Evolutionary conservation across 2,113 vertebrate species (phyloP).

Genomic region (Setophaga kirtlandii): DNA sequence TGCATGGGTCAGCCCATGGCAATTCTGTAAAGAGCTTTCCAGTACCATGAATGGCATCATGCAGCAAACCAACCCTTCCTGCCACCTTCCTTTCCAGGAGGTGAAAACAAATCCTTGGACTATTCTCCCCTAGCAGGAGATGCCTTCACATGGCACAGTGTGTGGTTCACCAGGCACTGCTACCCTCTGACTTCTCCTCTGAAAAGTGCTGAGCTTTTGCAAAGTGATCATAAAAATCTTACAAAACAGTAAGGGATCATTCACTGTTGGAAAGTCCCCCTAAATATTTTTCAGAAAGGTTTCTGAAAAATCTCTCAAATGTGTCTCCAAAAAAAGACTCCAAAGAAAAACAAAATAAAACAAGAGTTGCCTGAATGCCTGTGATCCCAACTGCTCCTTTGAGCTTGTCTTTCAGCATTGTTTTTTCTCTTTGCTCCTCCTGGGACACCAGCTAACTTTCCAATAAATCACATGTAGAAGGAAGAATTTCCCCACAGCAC

Average conservation of each 20-base stretch:
- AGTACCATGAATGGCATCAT: not conserved
- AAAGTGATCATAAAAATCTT: not conserved
- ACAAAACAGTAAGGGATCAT: not conserved
- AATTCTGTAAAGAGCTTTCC: not conserved
- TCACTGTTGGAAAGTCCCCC: not conserved
- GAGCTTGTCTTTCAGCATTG: not conserved
- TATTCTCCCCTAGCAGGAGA: not conserved
- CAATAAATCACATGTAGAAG: not conserved
- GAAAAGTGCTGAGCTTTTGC: not conserved
- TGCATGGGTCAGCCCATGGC: not conserved
- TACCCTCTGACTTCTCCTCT: not conserved
- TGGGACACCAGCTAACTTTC: not conserved
- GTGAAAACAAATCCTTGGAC: not conserved
- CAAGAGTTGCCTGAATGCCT: not conserved
- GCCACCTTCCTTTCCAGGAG: not conserved
- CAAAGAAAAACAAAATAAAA: not conserved
- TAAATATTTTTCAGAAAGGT: not conserved
- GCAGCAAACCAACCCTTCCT: not conserved
- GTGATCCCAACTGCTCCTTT: not conserved
- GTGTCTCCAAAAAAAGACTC: not conserved
- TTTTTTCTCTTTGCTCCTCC: not conserved
- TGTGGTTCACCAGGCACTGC: not conserved
- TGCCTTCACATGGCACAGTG: fast-evolving
- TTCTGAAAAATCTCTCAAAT: not conserved
- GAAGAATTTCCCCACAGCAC: not conserved